Conservation (phyloP, 2,888 invertebrate species). For the Catonia carolina region DNA sequence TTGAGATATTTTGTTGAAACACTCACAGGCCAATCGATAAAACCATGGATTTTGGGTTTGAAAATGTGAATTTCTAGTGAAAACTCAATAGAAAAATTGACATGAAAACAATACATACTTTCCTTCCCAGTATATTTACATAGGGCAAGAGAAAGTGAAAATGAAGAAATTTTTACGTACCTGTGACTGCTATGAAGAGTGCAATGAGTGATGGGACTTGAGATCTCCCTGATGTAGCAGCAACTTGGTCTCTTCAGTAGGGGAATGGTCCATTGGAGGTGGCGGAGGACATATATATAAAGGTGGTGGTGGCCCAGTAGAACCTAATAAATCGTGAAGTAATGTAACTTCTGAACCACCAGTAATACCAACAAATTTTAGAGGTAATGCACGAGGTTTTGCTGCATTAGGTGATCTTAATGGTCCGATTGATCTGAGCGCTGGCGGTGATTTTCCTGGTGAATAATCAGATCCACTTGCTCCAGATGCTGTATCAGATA, state of each 20-base stretch:
- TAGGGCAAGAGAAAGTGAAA: no score
- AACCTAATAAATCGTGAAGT: conserved; percentile 44
- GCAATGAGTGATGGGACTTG: conserved; percentile 27
- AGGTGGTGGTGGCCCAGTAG: conserved; percentile 36
- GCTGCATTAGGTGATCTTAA: conserved; percentile 34
- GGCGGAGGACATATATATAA: conserved; percentile 50
- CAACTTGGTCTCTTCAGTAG: conserved; percentile 48
- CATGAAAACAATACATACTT: no score
- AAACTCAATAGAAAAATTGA: no score
- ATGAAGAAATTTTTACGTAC: conserved; percentile 12
- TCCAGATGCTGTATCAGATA: conserved; percentile 57
- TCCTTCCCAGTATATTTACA: no score
- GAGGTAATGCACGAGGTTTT: conserved; percentile 35
- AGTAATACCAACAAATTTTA: conserved; percentile 41
- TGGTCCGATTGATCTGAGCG: conserved; percentile 26
- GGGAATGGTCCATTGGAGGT: conserved; percentile 48
- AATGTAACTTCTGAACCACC: conserved; percentile 41
- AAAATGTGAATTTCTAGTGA: no score
- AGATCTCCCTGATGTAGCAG: conserved; percentile 27
- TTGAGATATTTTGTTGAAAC: no score
- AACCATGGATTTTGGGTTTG: no score
- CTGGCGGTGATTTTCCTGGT: conserved; percentile 37
- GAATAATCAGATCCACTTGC: conserved; percentile 47
- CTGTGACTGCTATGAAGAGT: conserved; percentile 34
- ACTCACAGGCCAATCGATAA: no score